Conservation (phyloP, 2,113 vertebrate species). For the Physeter macrocephalus region DNA sequence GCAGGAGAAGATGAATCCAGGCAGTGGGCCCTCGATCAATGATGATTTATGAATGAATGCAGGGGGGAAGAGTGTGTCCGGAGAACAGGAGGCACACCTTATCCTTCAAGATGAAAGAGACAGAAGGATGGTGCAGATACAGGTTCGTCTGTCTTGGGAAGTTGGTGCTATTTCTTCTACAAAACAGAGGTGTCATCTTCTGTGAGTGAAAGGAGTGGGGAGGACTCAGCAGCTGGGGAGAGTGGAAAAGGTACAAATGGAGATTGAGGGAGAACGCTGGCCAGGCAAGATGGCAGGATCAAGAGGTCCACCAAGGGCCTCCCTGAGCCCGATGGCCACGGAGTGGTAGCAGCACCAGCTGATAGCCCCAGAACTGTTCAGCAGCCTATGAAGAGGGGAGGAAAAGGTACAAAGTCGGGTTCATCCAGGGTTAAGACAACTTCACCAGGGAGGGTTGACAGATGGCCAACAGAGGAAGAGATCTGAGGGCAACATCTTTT, state of each 20-base stretch:
- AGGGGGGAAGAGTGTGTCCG: not conserved
- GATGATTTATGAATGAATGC: constrained; percentile 47
- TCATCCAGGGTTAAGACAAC: not conserved
- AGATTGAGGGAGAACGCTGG: too few species aligned
- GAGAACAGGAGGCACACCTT: not conserved
- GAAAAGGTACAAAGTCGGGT: not conserved
- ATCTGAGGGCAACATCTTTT: not conserved
- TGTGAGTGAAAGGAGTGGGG: not conserved
- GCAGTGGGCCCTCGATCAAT: not conserved
- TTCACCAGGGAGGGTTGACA: not conserved
- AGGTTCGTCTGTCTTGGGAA: not conserved
- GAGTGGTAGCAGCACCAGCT: rapidly evolving
- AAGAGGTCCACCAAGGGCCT: not conserved
- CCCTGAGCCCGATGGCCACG: rapidly evolving
- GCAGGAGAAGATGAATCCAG: not conserved
- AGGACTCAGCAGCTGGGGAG: rapidly evolving
- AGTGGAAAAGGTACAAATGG: not conserved
- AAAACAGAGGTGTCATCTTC: not conserved
- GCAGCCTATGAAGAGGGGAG: not conserved
- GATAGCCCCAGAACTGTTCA: too few species aligned
- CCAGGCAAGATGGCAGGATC: not conserved
- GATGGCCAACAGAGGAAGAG: not conserved
- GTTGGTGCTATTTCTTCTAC: not conserved
- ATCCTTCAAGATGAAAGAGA: not conserved
- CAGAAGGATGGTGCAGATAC: not conserved